Base-by-base conservation (phyloP, 2,888 invertebrate genomes). In the Cheiracanthium punctorium region DNA sequence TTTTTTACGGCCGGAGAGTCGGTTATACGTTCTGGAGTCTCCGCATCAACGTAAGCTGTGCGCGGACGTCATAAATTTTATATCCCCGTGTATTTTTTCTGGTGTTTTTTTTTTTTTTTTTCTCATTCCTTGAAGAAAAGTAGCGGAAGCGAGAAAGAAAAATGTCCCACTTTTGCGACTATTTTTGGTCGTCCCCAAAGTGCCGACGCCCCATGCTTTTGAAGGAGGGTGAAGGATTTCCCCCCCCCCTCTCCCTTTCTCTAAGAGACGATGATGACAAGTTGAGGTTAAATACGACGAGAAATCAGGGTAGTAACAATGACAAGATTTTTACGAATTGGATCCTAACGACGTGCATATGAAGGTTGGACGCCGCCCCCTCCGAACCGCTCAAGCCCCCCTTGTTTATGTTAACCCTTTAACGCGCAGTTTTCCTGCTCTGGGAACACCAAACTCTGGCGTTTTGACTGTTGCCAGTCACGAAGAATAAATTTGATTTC, bases 111-210 rank as follows among this genome's bases (percentile, higher is more conserved):
- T 33, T 37, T 80, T 67, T 32, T 24, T 32, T 70, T 33, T 29
- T 32, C 12, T 58, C 65, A 79, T 71, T 58, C 72, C 71, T 43
- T 37, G 37, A 10, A 7, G 37, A 37, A 58, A 7, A 24, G 24
- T 58, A 58, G 58, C 58, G 74, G 75, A 75, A 73, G 84, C 48
- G 20, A 37, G 37, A 10, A 67, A 82, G 72, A 67, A 52, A 82
- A 77, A 82, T 82, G 84, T 79, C 84, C 79, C 84, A 84, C 79
- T 84, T 84, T 82, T 71, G 32, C 32, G 67, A 30, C 32, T 20
- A 43, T 29, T 79, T 84, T 84, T 69, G 70, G 73, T 58, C 37
- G 29, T 4, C 79, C 79, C 64, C 29, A 84, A 79, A 79, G 74
- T 74, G 84, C 84, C 84, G 73, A 84, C 79, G 84, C 84, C 84